These are phyloP conservation scores for Aratinga solstitialis DNA, from an alignment of 2,797 vertebrate genomes.

Conservation along the genomic window DNA sequence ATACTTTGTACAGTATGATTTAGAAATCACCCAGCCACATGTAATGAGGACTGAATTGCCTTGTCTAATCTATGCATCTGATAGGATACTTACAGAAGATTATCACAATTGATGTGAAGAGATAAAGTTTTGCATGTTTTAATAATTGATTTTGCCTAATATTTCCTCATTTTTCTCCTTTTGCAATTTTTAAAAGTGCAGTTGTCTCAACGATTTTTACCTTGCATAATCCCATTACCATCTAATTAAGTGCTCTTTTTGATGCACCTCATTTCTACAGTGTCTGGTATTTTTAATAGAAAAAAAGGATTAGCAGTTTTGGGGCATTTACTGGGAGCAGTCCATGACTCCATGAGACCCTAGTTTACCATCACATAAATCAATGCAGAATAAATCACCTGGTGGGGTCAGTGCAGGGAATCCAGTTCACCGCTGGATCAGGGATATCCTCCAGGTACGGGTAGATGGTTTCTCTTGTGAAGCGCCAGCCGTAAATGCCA, in stretches of 20 bases:
- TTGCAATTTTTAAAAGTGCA: neutral
- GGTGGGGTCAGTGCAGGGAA: slow-evolving; percentile 69
- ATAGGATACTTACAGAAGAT: neutral
- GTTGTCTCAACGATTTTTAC: neutral
- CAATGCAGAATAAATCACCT: slow-evolving; percentile 51
- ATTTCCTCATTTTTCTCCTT: neutral
- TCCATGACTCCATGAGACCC: neutral
- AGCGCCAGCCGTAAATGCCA: slow-evolving; percentile 72
- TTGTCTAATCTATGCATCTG: neutral
- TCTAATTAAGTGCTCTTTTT: neutral
- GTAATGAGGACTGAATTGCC: neutral
- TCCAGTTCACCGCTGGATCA: slow-evolving; percentile 68
- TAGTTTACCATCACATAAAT: neutral
- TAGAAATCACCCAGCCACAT: neutral
- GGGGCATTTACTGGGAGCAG: neutral
- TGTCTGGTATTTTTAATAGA: neutral
- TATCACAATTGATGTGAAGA: neutral
- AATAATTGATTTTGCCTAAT: neutral
- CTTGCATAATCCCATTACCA: neutral
- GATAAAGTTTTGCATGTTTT: neutral
- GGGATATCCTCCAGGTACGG: slow-evolving; percentile 78
- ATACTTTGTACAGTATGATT: neutral
- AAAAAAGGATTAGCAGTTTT: neutral
- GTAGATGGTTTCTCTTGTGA: slow-evolving; percentile 71
- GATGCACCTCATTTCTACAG: neutral